These are phyloP conservation scores for Campylomormyrus numenius DNA, from an alignment of 2,113 vertebrate genomes.

Conservation along the genomic window DNA sequence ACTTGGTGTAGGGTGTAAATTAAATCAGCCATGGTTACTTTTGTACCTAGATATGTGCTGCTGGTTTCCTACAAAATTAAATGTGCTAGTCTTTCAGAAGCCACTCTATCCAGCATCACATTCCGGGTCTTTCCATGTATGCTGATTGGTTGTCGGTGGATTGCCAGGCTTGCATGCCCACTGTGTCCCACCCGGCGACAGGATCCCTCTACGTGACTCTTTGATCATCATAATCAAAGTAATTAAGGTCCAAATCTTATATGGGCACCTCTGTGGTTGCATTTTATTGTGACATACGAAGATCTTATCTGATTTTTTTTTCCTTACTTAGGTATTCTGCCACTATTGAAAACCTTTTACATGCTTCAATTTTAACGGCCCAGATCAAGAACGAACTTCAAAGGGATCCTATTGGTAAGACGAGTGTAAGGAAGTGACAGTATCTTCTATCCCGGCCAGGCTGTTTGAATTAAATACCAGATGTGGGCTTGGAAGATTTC, in stretches of 20 bases:
- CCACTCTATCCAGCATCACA: not conserved
- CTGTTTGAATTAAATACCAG: slow-evolving; percentile 27
- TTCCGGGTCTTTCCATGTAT: not conserved
- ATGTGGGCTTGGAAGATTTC: slow-evolving; percentile 18
- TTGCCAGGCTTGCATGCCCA: accelerated
- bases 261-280: not conserved
- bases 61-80: not conserved
- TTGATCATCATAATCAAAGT: not conserved
- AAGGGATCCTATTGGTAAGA: slow-evolving; percentile 30
- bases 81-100: not conserved
- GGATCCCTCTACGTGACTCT: not conserved
- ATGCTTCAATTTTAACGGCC: not conserved
- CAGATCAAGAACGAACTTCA: slow-evolving; percentile 29
- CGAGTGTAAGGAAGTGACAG: not conserved
- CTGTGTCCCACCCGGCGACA: not conserved
- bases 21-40: not conserved
- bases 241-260: not conserved
- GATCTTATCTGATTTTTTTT: not conserved
- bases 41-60: not conserved
- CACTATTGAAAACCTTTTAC: not conserved
- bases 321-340: not conserved
- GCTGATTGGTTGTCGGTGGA: not conserved
- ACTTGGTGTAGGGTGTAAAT: not conserved
- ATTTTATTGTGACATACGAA: not conserved
- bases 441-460: slow-evolving; percentile 11